Evolutionary conservation across 2,888 invertebrate genomes (phyloP), one percentile per base, ranked within the genome.

Genomic region (Sesia bembeciformis): DNA sequence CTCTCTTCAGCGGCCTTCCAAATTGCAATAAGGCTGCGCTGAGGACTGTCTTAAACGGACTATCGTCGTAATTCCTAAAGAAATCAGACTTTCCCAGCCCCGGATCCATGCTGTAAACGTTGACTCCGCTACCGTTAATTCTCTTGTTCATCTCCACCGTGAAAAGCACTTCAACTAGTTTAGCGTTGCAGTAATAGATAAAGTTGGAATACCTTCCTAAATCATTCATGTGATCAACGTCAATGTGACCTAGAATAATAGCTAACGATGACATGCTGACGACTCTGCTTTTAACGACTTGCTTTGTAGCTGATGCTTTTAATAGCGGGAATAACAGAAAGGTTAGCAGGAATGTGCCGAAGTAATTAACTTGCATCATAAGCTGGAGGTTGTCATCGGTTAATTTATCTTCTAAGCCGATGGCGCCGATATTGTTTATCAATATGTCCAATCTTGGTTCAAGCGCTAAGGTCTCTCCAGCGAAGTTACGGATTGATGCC

Each of bases 91-190:
- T 93, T 52, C 94, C 93, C 80, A 95, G 90, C 4, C 96, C 96
- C 0, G 96, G 97, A 84, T 96, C 96, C 67, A 96, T 88, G 64
- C 94, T 96, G 74, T 95, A 96, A 0, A 93, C 93, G 0, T 93
- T 94, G 0, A 96, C 93, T 6, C 92, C 93, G 40, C 92, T 72
- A 0, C 70, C 74, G 53, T 54, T 61, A 3, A 75, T 67, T 52
- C 76, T 65, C 52, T 67, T 76, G 4, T 74, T 67, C 79, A 83
- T 80, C 72, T 96, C 96, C 23, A 91, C 86, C 0, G 80, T 74
- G 42, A 74, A 80, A 3, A 85, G 52, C 0, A 81, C 60, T 23
- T 69, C 66, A 5, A 82, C 83, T 39, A 85, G 57, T 54, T 85
- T 85, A 0, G 85, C 71, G 53, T 84, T 84, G 57, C 93, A 80